Evolutionary conservation across 2,113 vertebrate genomes (phyloP).

Genomic region (Paratilapia polleni): DNA sequence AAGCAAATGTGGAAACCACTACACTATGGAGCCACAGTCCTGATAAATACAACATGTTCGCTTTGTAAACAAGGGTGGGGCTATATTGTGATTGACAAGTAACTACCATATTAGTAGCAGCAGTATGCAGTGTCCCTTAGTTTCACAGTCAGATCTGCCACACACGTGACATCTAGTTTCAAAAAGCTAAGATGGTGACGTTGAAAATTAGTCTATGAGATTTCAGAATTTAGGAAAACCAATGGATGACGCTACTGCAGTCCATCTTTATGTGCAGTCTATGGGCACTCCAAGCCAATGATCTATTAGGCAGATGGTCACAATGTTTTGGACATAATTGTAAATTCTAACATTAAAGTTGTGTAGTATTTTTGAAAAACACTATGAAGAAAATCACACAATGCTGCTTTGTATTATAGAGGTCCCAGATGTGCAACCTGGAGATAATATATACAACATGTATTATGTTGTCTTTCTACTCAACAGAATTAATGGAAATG

Average conservation of each 20-base stretch:
- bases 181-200: too few species aligned
- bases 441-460: neutral
- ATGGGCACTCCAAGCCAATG: neutral
- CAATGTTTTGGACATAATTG: neutral
- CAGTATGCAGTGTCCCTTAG: neutral
- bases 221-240: too few species aligned
- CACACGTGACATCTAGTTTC: too few species aligned
- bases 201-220: too few species aligned
- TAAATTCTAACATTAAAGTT: neutral
- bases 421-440: neutral
- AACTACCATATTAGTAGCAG: neutral
- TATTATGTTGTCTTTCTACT: neutral
- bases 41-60: too few species aligned
- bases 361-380: accelerated
- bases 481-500: accelerated
- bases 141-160: too few species aligned
- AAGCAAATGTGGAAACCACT: too few species aligned
- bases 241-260: too few species aligned
- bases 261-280: accelerated
- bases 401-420: neutral
- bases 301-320: neutral
- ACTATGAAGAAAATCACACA: neutral
- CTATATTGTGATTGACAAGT: too few species aligned
- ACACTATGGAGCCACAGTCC: too few species aligned
- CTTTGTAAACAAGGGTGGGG: too few species aligned